Evolutionary conservation across 2,888 invertebrate genomes (phyloP).

Genomic region (Apodemia hepburni): DNA sequence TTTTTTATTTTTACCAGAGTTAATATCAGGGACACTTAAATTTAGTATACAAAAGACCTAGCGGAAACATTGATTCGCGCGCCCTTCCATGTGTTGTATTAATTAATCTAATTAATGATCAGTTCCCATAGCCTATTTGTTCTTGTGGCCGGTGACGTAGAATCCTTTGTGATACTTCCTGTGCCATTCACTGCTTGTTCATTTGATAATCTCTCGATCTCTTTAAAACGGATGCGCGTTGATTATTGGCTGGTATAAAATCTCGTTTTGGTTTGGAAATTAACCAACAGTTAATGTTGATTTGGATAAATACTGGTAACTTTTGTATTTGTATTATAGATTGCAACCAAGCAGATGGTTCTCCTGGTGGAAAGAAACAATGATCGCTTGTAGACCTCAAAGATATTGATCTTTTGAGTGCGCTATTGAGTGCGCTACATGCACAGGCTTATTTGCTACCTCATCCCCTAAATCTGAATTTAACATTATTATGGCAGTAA

Average conservation of each 20-base stretch:
- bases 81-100: conserved; percentile 38
- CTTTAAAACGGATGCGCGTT: conserved; percentile 43
- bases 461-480: too few species aligned
- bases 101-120: conserved; percentile 75
- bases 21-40: not conserved
- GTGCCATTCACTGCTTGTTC: conserved; percentile 50
- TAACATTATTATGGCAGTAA: too few species aligned
- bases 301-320: not conserved
- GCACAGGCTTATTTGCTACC: too few species aligned
- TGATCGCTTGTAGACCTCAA: too few species aligned
- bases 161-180: conserved; percentile 53
- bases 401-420: too few species aligned
- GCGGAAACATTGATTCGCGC: conserved; percentile 41
- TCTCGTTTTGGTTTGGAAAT: conserved; percentile 32
- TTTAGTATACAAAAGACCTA: not conserved
- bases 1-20: too few species aligned
- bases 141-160: conserved; percentile 40
- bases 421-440: too few species aligned
- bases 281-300: conserved; percentile 31
- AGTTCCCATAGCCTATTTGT: conserved; percentile 64
- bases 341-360: not conserved
- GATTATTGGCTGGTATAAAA: conserved; percentile 40
- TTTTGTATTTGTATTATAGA: too few species aligned
- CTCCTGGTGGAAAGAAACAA: conserved; percentile 4
- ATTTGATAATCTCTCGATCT: conserved; percentile 49